These are phyloP conservation scores for Silurus glanis DNA, from an alignment of 2,113 vertebrate species.

Conservation along the genomic window DNA sequence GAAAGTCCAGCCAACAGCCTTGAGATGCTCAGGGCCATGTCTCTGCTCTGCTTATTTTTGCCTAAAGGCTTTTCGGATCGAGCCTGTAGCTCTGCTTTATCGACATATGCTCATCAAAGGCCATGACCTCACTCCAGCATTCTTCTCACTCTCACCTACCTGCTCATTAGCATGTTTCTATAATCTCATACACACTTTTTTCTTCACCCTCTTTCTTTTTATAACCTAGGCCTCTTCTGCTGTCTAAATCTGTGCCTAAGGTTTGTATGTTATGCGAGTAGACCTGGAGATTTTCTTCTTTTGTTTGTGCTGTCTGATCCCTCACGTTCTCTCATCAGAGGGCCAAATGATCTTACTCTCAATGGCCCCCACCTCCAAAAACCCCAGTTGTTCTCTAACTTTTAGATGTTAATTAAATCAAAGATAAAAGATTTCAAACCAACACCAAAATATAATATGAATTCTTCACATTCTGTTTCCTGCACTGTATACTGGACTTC, in stretches of 20 bases:
- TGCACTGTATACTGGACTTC: not conserved
- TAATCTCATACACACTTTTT: slow-evolving; percentile 26
- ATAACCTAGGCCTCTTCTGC: no score
- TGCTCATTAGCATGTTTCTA: slow-evolving; percentile 38
- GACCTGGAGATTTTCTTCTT: slow-evolving; percentile 43
- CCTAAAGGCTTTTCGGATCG: not conserved
- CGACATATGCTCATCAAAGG: slow-evolving; percentile 27
- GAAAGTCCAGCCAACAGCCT: slow-evolving; percentile 13
- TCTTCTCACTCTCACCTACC: slow-evolving; percentile 29
- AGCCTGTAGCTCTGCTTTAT: slow-evolving; percentile 43
- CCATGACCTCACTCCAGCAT: slow-evolving; percentile 39
- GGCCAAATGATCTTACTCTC: not conserved
- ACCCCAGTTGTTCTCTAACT: no score
- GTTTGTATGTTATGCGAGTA: slow-evolving; percentile 51
- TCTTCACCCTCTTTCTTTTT: not conserved
- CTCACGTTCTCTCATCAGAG: not conserved
- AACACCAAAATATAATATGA: not conserved
- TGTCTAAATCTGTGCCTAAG: not conserved
- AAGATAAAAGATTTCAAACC: no score
- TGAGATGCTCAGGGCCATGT: not conserved
- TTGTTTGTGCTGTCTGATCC: slow-evolving; percentile 23
- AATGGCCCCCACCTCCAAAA: no score
- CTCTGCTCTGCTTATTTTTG: slow-evolving; percentile 3
- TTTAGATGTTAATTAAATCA: no score
- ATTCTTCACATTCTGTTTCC: not conserved